phyloP scores from a whole-genome alignment of 2,113 vertebrate species.

The Suncus etruscus region DNA sequence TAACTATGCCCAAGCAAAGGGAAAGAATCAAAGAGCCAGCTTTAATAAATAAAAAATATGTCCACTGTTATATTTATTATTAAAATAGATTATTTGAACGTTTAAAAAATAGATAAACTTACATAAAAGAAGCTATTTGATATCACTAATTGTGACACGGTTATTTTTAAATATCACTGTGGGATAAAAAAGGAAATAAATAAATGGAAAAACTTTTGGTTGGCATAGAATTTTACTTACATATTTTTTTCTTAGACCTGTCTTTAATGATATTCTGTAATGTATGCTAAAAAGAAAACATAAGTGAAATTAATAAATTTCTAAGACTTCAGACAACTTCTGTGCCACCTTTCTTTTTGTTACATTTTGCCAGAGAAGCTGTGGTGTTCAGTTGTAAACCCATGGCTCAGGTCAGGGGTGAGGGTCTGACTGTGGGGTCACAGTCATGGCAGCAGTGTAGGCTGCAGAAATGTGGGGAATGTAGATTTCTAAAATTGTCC shows the following conservation, averaged over 20 bases:
- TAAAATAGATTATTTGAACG: slow-evolving; percentile 34
- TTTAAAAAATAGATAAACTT: neutral
- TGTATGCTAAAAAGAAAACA: neutral
- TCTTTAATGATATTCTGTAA: neutral
- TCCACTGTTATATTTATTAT: neutral
- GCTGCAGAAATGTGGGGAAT: neutral
- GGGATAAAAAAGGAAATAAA: too few relatives aligned
- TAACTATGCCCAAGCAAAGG: neutral
- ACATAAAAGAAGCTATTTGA: neutral
- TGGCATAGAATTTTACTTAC: too few relatives aligned
- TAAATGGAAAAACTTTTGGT: too few relatives aligned
- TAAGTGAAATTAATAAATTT: neutral
- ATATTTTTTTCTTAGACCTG: neutral
- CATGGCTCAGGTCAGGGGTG: too few relatives aligned
- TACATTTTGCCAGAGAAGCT: too few relatives aligned
- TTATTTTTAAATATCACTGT: neutral
- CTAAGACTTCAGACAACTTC: neutral
- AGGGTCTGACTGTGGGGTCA: too few relatives aligned
- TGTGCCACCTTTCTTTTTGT: too few relatives aligned
- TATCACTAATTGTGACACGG: neutral
- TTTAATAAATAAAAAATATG: neutral
- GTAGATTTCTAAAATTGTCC: neutral
- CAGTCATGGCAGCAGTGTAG: too few relatives aligned
- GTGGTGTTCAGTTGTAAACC: too few relatives aligned
- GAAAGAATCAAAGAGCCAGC: slow-evolving; percentile 13